Base-by-base conservation (phyloP, 2,888 invertebrate genomes). In the Dynastes tityus region DNA sequence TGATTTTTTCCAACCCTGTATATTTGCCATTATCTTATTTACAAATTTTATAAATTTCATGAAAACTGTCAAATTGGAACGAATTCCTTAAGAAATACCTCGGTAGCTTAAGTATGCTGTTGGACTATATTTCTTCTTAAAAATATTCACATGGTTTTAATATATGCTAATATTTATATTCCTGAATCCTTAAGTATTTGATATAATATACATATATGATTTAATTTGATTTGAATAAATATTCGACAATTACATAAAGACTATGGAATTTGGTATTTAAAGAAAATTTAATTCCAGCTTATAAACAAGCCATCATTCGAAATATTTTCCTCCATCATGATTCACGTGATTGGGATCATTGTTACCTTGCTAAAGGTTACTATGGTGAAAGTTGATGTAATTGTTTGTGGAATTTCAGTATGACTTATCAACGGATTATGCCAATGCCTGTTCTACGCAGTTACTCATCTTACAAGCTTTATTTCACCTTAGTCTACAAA, bases 11-110 rank as follows among this genome's bases (percentile, higher is more conserved):
- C n/a, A n/a, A n/a, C n/a, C n/a, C n/a, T n/a, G n/a, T n/a, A n/a
- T n/a, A n/a, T 45, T 45, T 45, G 9, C 8, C 45, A 9, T 11
- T 29, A 27, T 51, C 29, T 29, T 51, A 68, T 51, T 68, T 29
- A 68, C n/a, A 51, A 68, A 68, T 68, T 51, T 68, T 29, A 68
- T 13, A 51, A 68, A 68, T 68, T 68, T 51, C 51, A 29, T 9
- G 68, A 51, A 68, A 11, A n/a, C 5, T 63, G 32, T 13, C 27
- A 51, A 68, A 51, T 65, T 16, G 13, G 37, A 40, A 27, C 6
- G 3, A 37, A 37, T 6, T 37, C 6, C 11, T 45, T 8, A 45
- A 37, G 37, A 37, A 9, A 45, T 45, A 8, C 11, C 2, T 45
- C 11, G 11, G 2, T 8, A 11, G 8, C 2, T 45, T 11, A 45